Base-by-base conservation (phyloP, 2,797 vertebrate species). In the Apodemus agrarius region DNA sequence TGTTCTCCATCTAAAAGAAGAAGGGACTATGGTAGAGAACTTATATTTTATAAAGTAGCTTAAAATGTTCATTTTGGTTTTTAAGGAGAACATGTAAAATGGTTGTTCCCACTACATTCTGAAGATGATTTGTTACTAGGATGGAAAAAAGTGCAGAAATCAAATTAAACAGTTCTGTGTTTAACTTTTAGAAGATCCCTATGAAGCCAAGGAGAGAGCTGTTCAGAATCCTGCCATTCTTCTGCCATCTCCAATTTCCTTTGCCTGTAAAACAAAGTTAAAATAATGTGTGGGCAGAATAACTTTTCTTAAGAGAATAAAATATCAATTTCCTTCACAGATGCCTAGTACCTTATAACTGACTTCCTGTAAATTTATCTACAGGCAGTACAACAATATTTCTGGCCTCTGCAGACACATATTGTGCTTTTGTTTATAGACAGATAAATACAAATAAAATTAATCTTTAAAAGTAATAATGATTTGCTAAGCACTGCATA, bases 201-300 rank as follows among this genome's bases (percentile, higher is more conserved):
- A 19, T 29, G n/a, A 63, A 0, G 2, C 3, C 26, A 72, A 79
- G 34, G 1, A 57, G 22, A 4, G 29, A 29, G 9, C 16, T 31
- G 4, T 24, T 61, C 31, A 11, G 1, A 34, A 13, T 1, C 26
- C 29, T 74, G 6, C 1, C 17, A 26, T 63, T 63, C 61, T 63
- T 63, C 61, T 43, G 26, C 16, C 5, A 17, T 21, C 24, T 17
- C 6, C 1, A 43, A 0, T 1, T 1, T 65, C n/a, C 7, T 9
- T 43, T 54, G 65, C 52, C 54, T 21, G 49, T 29, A 89, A 92
- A 97, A 76, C 22, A 85, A 4, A 92, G 14, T 61, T 79, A 94
- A 94, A 78, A 79, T 21, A 24, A 82, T 57, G 85, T 95, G 26
- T 34, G 61, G 63, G 54, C 10, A 74, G 22, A 29, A 76, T 72